Conservation (phyloP, 2,113 vertebrate genomes). For the Corydoras maculifer region DNA sequence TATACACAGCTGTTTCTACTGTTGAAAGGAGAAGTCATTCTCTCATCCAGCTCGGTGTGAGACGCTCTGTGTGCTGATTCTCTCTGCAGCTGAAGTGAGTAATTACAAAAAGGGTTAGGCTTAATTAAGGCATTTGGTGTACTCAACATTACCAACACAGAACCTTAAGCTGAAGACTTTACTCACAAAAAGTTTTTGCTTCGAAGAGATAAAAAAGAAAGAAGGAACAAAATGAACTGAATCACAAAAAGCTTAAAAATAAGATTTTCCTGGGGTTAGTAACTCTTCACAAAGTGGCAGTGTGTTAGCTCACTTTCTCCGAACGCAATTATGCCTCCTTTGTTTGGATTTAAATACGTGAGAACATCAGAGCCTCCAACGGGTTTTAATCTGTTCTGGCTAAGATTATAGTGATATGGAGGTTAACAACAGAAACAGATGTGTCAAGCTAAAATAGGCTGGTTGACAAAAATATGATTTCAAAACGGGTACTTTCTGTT, state of each 20-base stretch:
- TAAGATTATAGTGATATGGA: background rate
- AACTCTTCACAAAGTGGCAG: slow-evolving; percentile 2
- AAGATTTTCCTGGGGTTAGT: slow-evolving; percentile 3
- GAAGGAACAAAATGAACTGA: slow-evolving; percentile 6
- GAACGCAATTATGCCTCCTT: slow-evolving; percentile 15
- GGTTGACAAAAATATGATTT: background rate
- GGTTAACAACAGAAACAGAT: background rate
- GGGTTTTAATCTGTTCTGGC: slow-evolving; percentile 5
- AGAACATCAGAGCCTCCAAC: background rate
- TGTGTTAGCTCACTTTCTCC: slow-evolving; percentile 7
- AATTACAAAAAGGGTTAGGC: background rate
- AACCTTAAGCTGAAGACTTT: slow-evolving; percentile 10
- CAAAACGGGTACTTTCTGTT: no score
- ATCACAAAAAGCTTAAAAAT: slow-evolving; percentile 6
- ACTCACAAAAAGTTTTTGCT: background rate
- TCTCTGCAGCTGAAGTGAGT: background rate
- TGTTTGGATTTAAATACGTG: slow-evolving; percentile 16
- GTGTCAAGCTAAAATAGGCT: background rate
- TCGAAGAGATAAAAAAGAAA: background rate
- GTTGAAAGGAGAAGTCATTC: background rate
- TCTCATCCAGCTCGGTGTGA: background rate
- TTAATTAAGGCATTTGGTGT: slow-evolving; percentile 1
- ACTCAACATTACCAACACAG: background rate
- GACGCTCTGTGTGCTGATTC: background rate
- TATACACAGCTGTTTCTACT: background rate